Evolutionary conservation across 1,140 invertebrate genomes (phyloP).

Genomic region (Cephus cinctus): DNA sequence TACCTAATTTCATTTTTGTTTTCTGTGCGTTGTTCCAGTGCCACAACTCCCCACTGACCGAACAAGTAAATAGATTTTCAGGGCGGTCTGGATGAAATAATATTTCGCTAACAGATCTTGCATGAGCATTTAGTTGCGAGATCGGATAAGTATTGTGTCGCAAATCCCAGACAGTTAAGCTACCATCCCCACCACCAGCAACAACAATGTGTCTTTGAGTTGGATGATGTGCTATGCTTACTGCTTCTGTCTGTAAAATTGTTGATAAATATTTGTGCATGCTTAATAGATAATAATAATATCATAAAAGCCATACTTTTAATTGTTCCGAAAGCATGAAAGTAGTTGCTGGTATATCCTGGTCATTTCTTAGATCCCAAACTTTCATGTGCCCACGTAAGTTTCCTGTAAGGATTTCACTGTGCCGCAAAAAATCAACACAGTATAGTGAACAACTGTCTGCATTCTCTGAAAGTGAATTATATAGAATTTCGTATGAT

Average conservation of each 20-base stretch:
- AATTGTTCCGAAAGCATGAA: constrained; percentile 70
- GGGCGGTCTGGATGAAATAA: constrained; percentile 81
- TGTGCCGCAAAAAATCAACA: constrained; percentile 75
- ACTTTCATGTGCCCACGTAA: constrained; percentile 83
- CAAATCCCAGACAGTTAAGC: constrained; percentile 86
- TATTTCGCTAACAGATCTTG: constrained; percentile 75
- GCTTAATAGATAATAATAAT: neutral
- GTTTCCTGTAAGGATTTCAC: constrained; percentile 81
- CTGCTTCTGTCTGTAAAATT: constrained; percentile 60
- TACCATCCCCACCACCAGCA: constrained; percentile 78
- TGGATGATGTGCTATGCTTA: constrained; percentile 76
- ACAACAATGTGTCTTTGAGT: constrained; percentile 82
- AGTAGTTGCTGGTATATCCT: constrained; percentile 60
- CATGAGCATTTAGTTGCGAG: constrained; percentile 76
- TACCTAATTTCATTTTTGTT: constrained; percentile 47
- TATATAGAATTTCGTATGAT: neutral
- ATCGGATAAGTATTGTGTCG: constrained; percentile 78
- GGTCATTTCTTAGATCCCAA: constrained; percentile 72
- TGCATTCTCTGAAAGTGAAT: constrained; percentile 63
- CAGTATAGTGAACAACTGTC: constrained; percentile 80
- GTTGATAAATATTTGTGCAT: neutral
- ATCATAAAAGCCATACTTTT: constrained; percentile 33
- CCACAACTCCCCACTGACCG: constrained; percentile 79
- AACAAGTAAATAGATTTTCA: constrained; percentile 79
- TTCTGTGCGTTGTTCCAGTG: constrained; percentile 70